Base-by-base conservation (phyloP, 2,888 invertebrate genomes). In the Bedellia somnulentella region DNA sequence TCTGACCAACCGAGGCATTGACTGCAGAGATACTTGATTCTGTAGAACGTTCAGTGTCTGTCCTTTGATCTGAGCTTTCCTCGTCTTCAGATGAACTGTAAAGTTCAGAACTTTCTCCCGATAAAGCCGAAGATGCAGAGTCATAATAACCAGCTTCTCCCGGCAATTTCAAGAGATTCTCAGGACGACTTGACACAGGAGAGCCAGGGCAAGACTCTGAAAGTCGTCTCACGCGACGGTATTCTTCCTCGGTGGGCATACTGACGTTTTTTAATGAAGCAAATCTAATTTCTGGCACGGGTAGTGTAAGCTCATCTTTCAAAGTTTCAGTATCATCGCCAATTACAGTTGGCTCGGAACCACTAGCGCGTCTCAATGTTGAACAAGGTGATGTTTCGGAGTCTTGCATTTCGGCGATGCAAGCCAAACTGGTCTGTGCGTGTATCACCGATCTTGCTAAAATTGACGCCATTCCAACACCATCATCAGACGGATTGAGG, bases 381-480 rank as follows among this genome's bases (percentile, higher is more conserved):
- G 70, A 66, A 14, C 52, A 47, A 0, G 71, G 61, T 4, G 76
- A 75, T 29, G 58, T 52, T 35, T 71, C 73, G 1, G 73, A 68
- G 45, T 79, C 79, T 42, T 75, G 76, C 2, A 63, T 64, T 46
- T 82, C 82, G 4, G 76, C 66, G 24, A 82, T 81, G 42, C 78
- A 76, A 36, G 80, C 79, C 10, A 82, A 58, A 46, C 79, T 80
- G 3, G 79, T 78, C 24, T 79, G 78, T 3, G 77, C 80, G 32
- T 79, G 77, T 40, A 82, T 77, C 2, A 86, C 79, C 2, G 85
- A 84, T 36, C 82, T 68, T 5, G 85, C 85, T 11, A 86, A 57
- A 27, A 85, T 66, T 9, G 85, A 81, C 1, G 84, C 84, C 79
- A 86, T 83, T 1, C 80, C 79, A 30, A 79, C 78, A 2, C 78